These are phyloP conservation scores for Hirtodrosophila confusa DNA, from an alignment of 2,888 invertebrate genomes.

Conservation along the genomic window DNA sequence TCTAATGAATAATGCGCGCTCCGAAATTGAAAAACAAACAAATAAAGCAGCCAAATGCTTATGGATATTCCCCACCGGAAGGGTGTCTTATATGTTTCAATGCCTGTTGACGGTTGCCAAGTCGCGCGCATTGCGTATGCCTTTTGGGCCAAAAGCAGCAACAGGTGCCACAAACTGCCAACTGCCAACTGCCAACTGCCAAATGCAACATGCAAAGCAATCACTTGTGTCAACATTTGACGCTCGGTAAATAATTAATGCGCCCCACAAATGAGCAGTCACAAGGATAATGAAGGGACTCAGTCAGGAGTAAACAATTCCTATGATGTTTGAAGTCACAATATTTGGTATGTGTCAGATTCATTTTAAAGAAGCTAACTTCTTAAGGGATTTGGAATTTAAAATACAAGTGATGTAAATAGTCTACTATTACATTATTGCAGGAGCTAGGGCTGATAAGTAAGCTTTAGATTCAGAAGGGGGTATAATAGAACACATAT, in stretches of 20 bases:
- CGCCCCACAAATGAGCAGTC: constrained; percentile 41
- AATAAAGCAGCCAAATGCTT: constrained; percentile 52
- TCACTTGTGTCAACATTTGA: constrained; percentile 68
- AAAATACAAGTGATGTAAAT: too few relatives aligned
- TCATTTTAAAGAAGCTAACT: too few relatives aligned
- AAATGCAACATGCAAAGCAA: constrained; percentile 64
- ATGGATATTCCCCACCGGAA: constrained; percentile 10
- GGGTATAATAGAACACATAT: too few relatives aligned
- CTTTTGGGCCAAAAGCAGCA: constrained; percentile 37
- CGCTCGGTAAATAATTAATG: constrained; percentile 65
- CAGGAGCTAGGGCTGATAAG: too few relatives aligned
- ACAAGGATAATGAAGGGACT: constrained; percentile 8
- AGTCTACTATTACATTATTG: too few relatives aligned
- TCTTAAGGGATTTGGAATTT: too few relatives aligned
- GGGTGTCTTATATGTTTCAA: background rate
- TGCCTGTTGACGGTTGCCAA: constrained; percentile 2
- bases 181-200: background rate
- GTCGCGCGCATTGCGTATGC: background rate
- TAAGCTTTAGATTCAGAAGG: too few relatives aligned
- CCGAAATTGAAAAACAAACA: constrained; percentile 78
- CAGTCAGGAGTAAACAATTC: too few relatives aligned
- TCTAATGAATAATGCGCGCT: constrained; percentile 69
- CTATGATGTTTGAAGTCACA: too few relatives aligned
- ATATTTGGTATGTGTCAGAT: too few relatives aligned
- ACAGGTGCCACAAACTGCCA: constrained; percentile 47